Base-by-base conservation (phyloP, 2,888 invertebrate species). In the Caenorhabditis sp. region DNA sequence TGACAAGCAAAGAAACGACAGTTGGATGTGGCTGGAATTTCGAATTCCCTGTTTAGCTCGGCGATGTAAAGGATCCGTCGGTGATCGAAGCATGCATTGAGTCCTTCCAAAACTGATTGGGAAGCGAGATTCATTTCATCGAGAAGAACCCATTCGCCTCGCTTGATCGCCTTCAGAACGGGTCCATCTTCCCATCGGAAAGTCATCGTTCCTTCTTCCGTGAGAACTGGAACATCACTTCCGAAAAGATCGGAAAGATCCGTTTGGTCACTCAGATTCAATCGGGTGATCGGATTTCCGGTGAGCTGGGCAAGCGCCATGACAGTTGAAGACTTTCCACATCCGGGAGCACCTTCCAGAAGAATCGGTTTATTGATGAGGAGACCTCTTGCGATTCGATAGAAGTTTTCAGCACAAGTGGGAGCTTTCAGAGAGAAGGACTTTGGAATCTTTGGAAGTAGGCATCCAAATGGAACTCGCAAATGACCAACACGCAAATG, bases 81-180 rank as follows among this genome's bases (percentile, higher is more conserved):
- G 92, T 99, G 99, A 94, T 99, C 99, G 71, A 99, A 94, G 90
- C 98, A 98, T 0, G 99, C 98, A 92, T 99, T 99, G 2, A 99
- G 94, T 32, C 98, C 99, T 94, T 99, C 99, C 15, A 99, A 93
- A 0, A 99, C 98, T 0, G 98, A 96, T 92, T 99, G 99, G 0
- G 98, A 97, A 0, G 99, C 99, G 84, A 99, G 94, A 94, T 99
- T 99, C 85, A 99, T 93, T 94, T 99, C 99, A 92, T 99, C 99
- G 28, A 99, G 93, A 22, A 99, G 94, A 87, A 99, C 95, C 99
- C 99, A 99, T 88, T 97, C 95, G 13, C 97, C 96, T 62, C 95
- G 94, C 93, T 96, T 96, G 24, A 99, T 93, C 0, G 99, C 99
- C 77, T 95, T 95, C 50, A 99, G 93, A 80, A 99, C 94, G 0